Percentiles rank a stretch among this genome's conserved stretches.
phyloP scores from a whole-genome alignment of 1,140 invertebrate species.

The Trialeurodes vaporariorum region DNA sequence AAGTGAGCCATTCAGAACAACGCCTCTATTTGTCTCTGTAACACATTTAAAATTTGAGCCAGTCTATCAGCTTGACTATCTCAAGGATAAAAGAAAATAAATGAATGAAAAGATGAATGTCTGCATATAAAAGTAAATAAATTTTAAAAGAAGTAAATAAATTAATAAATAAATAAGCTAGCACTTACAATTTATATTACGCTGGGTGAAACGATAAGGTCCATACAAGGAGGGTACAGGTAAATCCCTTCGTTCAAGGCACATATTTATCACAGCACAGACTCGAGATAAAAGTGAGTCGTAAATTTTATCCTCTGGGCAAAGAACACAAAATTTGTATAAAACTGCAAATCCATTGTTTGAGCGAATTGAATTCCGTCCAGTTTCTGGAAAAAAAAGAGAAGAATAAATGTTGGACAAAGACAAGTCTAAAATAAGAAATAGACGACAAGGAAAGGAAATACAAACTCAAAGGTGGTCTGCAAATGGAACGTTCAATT shows the following conservation, averaged over 20 bases:
- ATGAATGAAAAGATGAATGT: no score
- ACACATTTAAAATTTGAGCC: no score
- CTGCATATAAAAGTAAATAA: no score
- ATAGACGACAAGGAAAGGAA: slow-evolving; percentile 10
- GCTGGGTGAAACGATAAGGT: slow-evolving; percentile 40
- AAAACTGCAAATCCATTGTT: slow-evolving; percentile 47
- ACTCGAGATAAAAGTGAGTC: slow-evolving; percentile 47
- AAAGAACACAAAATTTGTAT: slow-evolving; percentile 47
- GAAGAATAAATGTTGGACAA: slow-evolving; percentile 17
- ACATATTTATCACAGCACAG: slow-evolving; percentile 49
- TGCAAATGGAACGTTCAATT: no score
- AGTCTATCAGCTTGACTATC: no score
- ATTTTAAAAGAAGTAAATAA: no score
- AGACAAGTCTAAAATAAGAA: no score
- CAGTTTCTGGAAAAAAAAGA: slow-evolving; percentile 39
- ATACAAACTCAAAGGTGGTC: no score
- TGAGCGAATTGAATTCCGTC: slow-evolving; percentile 43
- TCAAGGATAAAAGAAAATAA: no score
- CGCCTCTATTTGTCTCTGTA: no score
- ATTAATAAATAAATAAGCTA: neutral
- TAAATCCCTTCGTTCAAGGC: slow-evolving; percentile 47
- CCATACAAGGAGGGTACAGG: slow-evolving; percentile 42
- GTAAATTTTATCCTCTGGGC: slow-evolving; percentile 50
- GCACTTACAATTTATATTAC: slow-evolving; percentile 31
- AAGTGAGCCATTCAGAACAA: no score